Base-by-base conservation (phyloP, 2,797 vertebrate species). In the Thaleichthys pacificus region DNA sequence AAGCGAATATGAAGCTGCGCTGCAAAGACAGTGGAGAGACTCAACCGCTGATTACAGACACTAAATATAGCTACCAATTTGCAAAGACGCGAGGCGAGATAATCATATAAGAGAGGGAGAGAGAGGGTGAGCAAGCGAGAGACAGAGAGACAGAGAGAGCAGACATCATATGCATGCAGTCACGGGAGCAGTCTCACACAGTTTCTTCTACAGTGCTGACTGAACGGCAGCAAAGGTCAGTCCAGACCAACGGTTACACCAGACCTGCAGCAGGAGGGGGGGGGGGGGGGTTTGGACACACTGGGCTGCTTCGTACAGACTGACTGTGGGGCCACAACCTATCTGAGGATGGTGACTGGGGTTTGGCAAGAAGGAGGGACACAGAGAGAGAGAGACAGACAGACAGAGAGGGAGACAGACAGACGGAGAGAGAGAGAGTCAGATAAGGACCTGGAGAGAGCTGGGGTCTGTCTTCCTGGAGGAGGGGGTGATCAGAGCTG, bases 21-120 rank as follows among this genome's bases (percentile, higher is more conserved):
- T 67, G 71, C 21, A 80, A 87, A 82, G 57, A 85, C 70, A 32
- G 73, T 62, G 71, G 73, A 63, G 73, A 63, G 75, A 78, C 79
- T 81, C 70, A 78, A 78, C 79, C 81, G 82, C 71, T 84, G 83
- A 87, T 79, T 77, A 78, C 79, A 51, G 73, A 63, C 3, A 54
- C 83, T 88, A 87, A 83, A 87, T 85, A 85, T 84, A 88, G 80
- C 77, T 70, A 71, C 61, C 57, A 75, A 85, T 86, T 80, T 82
- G 75, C 70, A 75, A 66, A 78, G 66, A 73, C 60, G 61, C 21
- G 71, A 77, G 72, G 49, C 76, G 54, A 38, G 67, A 69, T 28
- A 49, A 58, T 38, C 67, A 60, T 21, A 60, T 24, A 38, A 42
- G 2, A 38, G 30, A 69, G 28, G 85, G 22, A 35, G 22, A 71